Base-by-base conservation (phyloP, 2,797 vertebrate genomes). In the Octomys mimax region DNA sequence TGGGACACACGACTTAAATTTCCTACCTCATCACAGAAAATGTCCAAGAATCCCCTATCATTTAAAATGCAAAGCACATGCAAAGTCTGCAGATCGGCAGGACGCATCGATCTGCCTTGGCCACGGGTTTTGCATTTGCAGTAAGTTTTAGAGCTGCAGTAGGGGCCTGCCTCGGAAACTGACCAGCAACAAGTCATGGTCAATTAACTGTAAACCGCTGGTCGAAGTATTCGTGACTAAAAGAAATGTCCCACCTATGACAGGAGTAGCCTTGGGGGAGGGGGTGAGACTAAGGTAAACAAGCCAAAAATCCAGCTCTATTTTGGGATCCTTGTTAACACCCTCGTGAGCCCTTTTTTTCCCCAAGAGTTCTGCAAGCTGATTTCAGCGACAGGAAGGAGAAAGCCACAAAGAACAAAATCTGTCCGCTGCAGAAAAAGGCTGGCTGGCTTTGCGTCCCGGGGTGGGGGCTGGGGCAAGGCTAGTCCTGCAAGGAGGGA, bases 191-290 rank as follows among this genome's bases (percentile, higher is more conserved):
- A 97, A 98, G 97, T 98, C 97, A 97, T 80, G 94, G 96, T 97
- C 98, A 96, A 59, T 52, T 52, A 31, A 79, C 95, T 98, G 98
- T 98, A 98, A 99, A 98, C 97, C 98, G 98, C 98, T 98, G 98
- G 98, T 97, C 96, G 92, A 66, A 97, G 98, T 96, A 97, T 96
- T 89, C 97, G 92, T 97, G 78, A 98, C 97, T 78, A 91, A 97
- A 96, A 96, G 85, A 90, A 95, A 89, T 4, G 97, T 96, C 91
- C 87, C 95, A 91, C 81, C 97, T 97, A 97, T 88, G 97, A 87
- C 95, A 75, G 49, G 19, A 85, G 91, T 77, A 78, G 59, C 90
- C 68, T 61, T 28, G 46, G 87, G 78, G 36, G 24, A 46, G 62
- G 52, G 57, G 52, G 68, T 9, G 49, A 36, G 5, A 0, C 21